Base-by-base conservation (phyloP, 2,888 invertebrate genomes). In the Leucophenga montana region DNA sequence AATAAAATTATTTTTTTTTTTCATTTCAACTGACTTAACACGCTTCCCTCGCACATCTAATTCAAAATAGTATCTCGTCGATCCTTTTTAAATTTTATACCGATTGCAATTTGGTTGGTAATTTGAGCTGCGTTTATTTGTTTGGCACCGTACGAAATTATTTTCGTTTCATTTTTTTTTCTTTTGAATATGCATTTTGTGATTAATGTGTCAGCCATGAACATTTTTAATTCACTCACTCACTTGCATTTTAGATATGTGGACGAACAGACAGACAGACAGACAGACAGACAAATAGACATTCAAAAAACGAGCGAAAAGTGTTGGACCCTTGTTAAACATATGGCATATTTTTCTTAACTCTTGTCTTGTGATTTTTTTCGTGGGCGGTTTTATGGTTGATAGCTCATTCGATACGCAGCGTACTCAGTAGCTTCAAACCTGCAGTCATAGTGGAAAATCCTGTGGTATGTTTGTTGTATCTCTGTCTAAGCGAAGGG, bases 251-350 rank as follows among this genome's bases (percentile, higher is more conserved):
- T 53, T 18, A 18, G 14, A 3, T 33, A 33, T 11, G 39, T 5
- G 39, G 39, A 39, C 39, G 39, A 8, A 39, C 39, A 39, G 39
- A 39, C 39, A 8, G 39, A 8, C 39, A 39, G 8, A 39, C 8
- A 39, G 39, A 39, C 39, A 39, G 39, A 39, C 39, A 8, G 39
- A 8, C 39, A 39, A 39, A 39, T 39, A 39, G 8, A 11, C 8
- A 39, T 39, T 5, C 39, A 39, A 39, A n/a, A 39, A 11, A 71
- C 64, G 56, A 48, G 71, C 69, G 74, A 75, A 77, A 79, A 78
- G 75, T 79, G 83, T 76, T 77, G 70, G 73, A 86, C 86, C 88
- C 85, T 86, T 80, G 78, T 87, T 84, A 85, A 82, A 81, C 87
- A 87, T 77, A 87, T 87, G 88, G 82, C 85, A 82, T 75, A 71